Evolutionary conservation across 2,113 vertebrate species (phyloP).

Genomic region (Saimiri boliviensis): DNA sequence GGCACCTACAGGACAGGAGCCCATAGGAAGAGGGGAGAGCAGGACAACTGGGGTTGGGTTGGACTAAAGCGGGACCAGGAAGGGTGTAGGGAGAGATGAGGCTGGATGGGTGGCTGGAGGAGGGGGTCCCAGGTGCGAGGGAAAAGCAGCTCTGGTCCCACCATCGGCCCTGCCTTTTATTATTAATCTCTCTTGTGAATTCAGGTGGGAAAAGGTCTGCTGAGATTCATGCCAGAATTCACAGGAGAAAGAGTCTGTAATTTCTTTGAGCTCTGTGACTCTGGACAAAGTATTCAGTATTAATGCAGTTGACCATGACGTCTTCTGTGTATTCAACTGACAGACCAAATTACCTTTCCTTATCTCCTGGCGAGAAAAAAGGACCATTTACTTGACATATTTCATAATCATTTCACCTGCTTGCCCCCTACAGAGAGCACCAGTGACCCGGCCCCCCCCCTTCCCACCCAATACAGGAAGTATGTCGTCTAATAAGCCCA

Average conservation of each 20-base stretch:
- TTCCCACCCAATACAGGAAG: neutral
- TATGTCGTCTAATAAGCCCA: slow-evolving; percentile 53
- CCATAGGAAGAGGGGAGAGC: neutral
- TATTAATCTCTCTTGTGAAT: slow-evolving; percentile 56
- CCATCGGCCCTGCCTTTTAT: neutral
- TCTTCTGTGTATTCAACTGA: slow-evolving; percentile 64
- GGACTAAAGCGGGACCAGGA: neutral
- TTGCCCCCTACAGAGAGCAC: slow-evolving; percentile 51
- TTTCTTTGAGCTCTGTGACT: slow-evolving; percentile 75
- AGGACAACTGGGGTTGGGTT: too few species aligned
- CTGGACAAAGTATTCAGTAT: slow-evolving; percentile 76
- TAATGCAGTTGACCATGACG: slow-evolving; percentile 79
- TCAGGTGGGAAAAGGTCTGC: slow-evolving; percentile 60
- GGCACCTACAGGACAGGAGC: neutral
- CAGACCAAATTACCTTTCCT: slow-evolving; percentile 80
- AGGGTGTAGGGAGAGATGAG: neutral
- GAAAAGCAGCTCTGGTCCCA: neutral
- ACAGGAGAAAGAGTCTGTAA: slow-evolving; percentile 66
- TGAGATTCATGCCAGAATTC: slow-evolving; percentile 68
- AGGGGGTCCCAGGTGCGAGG: neutral
- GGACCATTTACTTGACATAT: slow-evolving; percentile 75
- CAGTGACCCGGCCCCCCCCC: slow-evolving; percentile 50
- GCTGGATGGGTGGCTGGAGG: neutral
- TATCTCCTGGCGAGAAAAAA: slow-evolving; percentile 75
- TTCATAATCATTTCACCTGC: slow-evolving; percentile 80